Evolutionary conservation across 2,888 invertebrate genomes (phyloP).

Genomic region (Drosophila formosana): DNA sequence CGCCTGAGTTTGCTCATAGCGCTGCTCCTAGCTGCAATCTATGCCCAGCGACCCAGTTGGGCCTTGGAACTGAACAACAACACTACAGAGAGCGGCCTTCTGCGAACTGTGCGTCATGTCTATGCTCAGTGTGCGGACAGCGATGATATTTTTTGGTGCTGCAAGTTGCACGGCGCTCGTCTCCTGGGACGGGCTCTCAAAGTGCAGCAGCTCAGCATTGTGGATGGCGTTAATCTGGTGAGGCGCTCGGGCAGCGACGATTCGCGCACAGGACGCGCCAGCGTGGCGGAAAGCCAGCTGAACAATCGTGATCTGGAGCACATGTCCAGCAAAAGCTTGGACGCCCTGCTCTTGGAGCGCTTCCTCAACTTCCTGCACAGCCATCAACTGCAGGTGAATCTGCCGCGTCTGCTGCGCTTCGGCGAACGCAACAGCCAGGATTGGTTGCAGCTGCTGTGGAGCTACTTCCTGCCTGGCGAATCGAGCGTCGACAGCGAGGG

Average conservation of each 20-base stretch:
- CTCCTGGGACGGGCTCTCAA: slow-evolving; percentile 88
- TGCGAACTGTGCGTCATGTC: slow-evolving; percentile 83
- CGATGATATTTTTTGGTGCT: slow-evolving; percentile 89
- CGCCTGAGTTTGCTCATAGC: slow-evolving; percentile 63
- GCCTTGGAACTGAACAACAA: slow-evolving; percentile 38
- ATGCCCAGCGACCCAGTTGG: slow-evolving; percentile 33
- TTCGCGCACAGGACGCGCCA: slow-evolving; percentile 81
- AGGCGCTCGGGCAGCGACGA: slow-evolving; percentile 64
- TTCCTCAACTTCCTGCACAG: slow-evolving; percentile 87
- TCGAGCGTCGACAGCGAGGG: slow-evolving; percentile 84
- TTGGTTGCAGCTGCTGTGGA: slow-evolving; percentile 83
- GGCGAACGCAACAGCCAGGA: slow-evolving; percentile 85
- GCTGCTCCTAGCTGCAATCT: slow-evolving; percentile 59
- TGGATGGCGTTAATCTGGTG: slow-evolving; percentile 88
- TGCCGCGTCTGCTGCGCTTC: slow-evolving; percentile 86
- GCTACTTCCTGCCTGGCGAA: slow-evolving; percentile 75
- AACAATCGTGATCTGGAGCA: slow-evolving; percentile 88
- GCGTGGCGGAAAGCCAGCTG: slow-evolving; percentile 84
- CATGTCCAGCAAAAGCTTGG: slow-evolving; percentile 87
- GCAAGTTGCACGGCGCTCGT: slow-evolving; percentile 90
- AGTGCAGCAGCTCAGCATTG: slow-evolving; percentile 87
- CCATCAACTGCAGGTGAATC: slow-evolving; percentile 87
- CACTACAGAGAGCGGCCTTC: slow-evolving; percentile 73
- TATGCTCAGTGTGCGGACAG: slow-evolving; percentile 87
- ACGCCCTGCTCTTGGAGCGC: slow-evolving; percentile 87